Base-by-base conservation (phyloP, 2,113 vertebrate species). In the Megalops atlanticus region DNA sequence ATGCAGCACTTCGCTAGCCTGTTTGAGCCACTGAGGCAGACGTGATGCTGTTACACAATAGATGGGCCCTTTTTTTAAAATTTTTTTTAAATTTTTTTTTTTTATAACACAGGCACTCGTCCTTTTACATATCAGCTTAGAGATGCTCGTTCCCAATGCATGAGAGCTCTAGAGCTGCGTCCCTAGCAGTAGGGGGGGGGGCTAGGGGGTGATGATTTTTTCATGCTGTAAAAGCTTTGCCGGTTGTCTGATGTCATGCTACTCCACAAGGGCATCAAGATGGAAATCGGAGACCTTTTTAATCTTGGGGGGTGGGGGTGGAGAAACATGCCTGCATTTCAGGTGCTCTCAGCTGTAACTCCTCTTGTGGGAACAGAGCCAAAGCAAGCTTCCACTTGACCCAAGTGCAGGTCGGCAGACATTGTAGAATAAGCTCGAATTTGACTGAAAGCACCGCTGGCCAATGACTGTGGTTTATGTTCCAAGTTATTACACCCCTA, bases 161-260 rank as follows among this genome's bases (percentile, higher is more conserved):
- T 84, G 3, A 33, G 70, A 77, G 83, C 86, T 90, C 79, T 89
- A 79, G 84, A 80, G 74, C 87, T 82, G 86, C 85, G 79, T 8
- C 45, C 81, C 82, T 79, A 7, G 83, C 64, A 81, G 58, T 38
- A 18, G 49, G 3, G 8, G 49, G 31, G 43, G 54, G 85, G 2
- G 33, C n/a, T n/a, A n/a, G n/a, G n/a, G n/a, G n/a, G n/a, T n/a
- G 76, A 90, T 93, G 27, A 90, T 90, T 85, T 87, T 92, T 93
- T 92, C 80, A 91, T 91, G 87, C 77, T 85, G 78, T 93, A 89
- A 92, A 93, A 91, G 89, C 89, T 85, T 81, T 47, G 72, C 83
- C 78, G 41, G 79, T 83, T 75, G 73, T 39, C 79, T 83, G 47
- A 54, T 54, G 76, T 84, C 83, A 54, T 80, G 81, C 78, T 79